Base-by-base conservation (phyloP, 2,113 vertebrate genomes). In the Tachysurus fulvidraco region DNA sequence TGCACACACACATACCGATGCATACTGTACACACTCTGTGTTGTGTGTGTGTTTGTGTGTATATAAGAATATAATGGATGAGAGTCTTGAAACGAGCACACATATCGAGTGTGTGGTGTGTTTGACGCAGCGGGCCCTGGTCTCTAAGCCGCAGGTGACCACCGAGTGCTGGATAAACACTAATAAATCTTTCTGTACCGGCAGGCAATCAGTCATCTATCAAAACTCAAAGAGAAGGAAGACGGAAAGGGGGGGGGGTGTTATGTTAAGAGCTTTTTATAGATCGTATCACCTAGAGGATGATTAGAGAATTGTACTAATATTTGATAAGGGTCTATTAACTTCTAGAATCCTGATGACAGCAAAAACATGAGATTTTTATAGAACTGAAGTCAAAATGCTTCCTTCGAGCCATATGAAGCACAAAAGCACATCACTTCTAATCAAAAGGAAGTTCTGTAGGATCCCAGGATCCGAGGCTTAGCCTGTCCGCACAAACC, bases 101-200 rank as follows among this genome's bases (percentile, higher is more conserved):
- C 67, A 80, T 52, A 84, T 55, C 2, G 30, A 88, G 59, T 41
- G 36, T 79, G 74, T 79, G 83, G 67, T 88, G 65, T 86, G 85
- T 52, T 74, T 81, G 77, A 62, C 83, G 69, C 86, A 84, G 23
- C 41, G 76, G 81, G 62, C 46, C 82, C 86, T 83, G 88, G 78
- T 89, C 90, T 87, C 87, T 87, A 88, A 89, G 89, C 91, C 89
- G 89, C 91, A 92, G 91, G 91, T 92, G 91, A 92, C 90, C 91
- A 90, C 88, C 85, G 84, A 90, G 88, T 83, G 83, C 89, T 88
- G 91, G 90, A 91, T 92, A 91, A 92, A 92, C 91, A 91, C 89
- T 91, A 91, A 92, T 92, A 89, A 92, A 91, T 92, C 90, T 92
- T 92, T 89, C 89, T 91, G 89, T 81, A 76, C 85, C 77, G 83